Conservation (phyloP, 2,113 vertebrate genomes). For the Pterocles gutturalis region DNA sequence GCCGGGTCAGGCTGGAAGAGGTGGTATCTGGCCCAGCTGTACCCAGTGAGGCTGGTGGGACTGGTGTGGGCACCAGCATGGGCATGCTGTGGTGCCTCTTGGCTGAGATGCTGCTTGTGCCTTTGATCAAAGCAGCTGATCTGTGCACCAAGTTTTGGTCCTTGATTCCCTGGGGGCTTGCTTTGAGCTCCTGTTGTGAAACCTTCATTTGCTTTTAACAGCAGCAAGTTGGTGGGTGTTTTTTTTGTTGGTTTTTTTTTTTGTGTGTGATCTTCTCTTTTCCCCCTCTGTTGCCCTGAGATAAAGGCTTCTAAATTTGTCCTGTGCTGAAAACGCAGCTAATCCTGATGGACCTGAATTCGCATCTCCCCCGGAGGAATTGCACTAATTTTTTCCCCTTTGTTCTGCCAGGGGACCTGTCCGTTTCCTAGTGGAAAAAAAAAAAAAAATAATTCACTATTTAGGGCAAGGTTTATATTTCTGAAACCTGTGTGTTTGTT, state of each 20-base stretch:
- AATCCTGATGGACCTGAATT: constrained; percentile 72
- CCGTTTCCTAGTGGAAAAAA: constrained; percentile 55
- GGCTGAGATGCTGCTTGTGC: fast-evolving
- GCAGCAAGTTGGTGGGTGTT: background rate
- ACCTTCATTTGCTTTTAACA: constrained; percentile 45
- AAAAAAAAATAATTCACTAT: constrained; percentile 29
- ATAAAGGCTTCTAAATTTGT: constrained; percentile 71
- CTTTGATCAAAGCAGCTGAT: background rate
- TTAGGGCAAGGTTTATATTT: constrained; percentile 67
- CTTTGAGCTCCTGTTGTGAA: constrained; percentile 22
- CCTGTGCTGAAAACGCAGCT: constrained; percentile 65
- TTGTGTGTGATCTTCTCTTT: constrained; percentile 36
- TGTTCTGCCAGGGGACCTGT: constrained; percentile 60
- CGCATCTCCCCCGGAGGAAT: constrained; percentile 47
- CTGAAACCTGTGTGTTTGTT: constrained; percentile 39
- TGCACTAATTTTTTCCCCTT: constrained; percentile 60
- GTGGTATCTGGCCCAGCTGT: fast-evolving
- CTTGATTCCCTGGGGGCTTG: background rate
- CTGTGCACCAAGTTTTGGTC: background rate
- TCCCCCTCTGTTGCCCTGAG: constrained; percentile 60
- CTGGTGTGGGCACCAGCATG: background rate
- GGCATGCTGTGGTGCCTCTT: fast-evolving
- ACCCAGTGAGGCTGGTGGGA: background rate
- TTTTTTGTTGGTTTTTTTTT: background rate
- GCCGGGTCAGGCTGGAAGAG: background rate